phyloP scores from a whole-genome alignment of 2,888 invertebrate genomes.

The Thera britannica region DNA sequence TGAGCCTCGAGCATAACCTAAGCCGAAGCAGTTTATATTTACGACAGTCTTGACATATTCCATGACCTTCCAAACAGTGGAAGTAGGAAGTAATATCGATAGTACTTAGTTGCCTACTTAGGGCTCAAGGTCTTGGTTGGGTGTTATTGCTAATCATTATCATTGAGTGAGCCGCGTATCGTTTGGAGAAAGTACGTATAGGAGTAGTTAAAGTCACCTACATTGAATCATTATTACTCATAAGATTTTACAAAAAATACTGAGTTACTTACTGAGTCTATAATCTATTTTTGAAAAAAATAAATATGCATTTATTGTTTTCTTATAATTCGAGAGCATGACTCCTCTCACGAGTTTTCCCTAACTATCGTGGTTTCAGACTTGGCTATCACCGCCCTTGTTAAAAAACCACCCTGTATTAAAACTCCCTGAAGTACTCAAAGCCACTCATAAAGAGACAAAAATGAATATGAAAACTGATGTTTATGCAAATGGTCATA shows the following conservation, averaged over 20 bases:
- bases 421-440: too few species aligned
- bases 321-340: too few species aligned
- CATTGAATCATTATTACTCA: too few species aligned
- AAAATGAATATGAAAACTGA: conserved; percentile 56
- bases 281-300: too few species aligned
- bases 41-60: conserved; percentile 38
- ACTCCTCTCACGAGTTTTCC: too few species aligned
- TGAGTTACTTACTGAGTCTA: too few species aligned
- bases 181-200: conserved; percentile 15
- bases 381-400: too few species aligned
- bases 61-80: conserved; percentile 37
- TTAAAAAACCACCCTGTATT: too few species aligned
- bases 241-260: too few species aligned
- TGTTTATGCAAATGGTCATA: conserved; percentile 73
- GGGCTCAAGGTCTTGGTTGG: conserved; percentile 29
- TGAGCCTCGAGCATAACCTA: background rate
- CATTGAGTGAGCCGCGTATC: conserved; percentile 18
- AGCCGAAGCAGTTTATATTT: conserved; percentile 35
- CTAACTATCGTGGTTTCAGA: too few species aligned
- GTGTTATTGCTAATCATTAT: conserved; percentile 33
- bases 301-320: too few species aligned
- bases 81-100: conserved; percentile 50
- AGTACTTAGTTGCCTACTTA: conserved; percentile 37
- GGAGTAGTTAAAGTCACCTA: too few species aligned
- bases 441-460: conserved; percentile 12